Conservation (phyloP, 2,797 vertebrate genomes). For the Otolemur crassicaudatus region DNA sequence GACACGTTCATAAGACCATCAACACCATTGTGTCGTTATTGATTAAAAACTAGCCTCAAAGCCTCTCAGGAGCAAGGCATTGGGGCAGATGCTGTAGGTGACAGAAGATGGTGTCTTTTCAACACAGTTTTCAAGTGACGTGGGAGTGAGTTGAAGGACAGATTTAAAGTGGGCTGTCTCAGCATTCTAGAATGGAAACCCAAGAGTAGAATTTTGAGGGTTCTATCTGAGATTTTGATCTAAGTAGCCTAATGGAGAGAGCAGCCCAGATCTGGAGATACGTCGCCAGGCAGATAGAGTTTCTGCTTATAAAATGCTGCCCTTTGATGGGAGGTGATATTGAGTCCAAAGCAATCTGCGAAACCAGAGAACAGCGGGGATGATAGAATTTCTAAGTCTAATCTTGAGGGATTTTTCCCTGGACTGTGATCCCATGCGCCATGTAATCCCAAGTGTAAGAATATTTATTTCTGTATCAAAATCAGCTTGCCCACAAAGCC, state of each 20-base stretch:
- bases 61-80: neutral
- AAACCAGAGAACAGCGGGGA: neutral
- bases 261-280: too few relatives aligned
- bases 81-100: too few relatives aligned
- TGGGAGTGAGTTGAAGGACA: too few relatives aligned
- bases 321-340: neutral
- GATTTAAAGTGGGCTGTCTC: neutral
- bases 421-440: rapidly evolving
- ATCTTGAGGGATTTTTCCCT: rapidly evolving
- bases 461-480: neutral
- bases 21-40: neutral
- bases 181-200: neutral
- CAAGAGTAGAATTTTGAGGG: neutral
- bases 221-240: neutral
- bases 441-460: neutral
- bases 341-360: neutral
- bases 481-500: too few relatives aligned
- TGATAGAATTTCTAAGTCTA: neutral
- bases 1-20: neutral
- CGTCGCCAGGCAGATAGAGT: rapidly evolving
- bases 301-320: neutral
- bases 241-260: neutral
- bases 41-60: neutral
- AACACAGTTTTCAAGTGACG: neutral
- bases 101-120: neutral